Base-by-base conservation (phyloP, 2,888 invertebrate genomes). In the Temnothorax ravouxi region DNA sequence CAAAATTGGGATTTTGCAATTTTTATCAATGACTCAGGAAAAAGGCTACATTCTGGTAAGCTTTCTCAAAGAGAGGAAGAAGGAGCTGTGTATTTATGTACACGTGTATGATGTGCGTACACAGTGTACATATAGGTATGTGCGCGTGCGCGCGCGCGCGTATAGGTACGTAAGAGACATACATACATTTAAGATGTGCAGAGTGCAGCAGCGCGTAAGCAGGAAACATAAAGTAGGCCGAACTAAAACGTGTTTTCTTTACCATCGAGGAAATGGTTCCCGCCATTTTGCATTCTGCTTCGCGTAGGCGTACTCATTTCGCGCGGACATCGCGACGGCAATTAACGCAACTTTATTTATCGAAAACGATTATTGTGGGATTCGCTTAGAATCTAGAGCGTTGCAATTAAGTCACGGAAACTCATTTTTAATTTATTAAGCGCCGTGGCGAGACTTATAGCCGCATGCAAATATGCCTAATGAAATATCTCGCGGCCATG, bases 261-360 rank as follows among this genome's bases (percentile, higher is more conserved):
- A 9, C 75, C 38, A 52, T 47, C 74, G 52, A 41, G 79, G 29
- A 29, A 3, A 29, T 29, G 29, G 41, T 29, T 77, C 8, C 21
- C n/a, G 61, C 61, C 77, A 77, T 62, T 81, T 79, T 81, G 52
- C 52, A 81, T 79, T 62, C 52, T n/a, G 13, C 8, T 34, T 59
- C 13, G 81, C 52, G 79, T 81, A 62, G 79, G 79, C 80, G 81
- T 64, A 62, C 21, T 81, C 41, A 81, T 81, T 64, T 77, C 62
- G 15, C 80, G 81, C 54, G 41, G 38, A 77, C 81, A 15, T 47
- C n/a, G 25, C 77, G 25, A 25, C 9, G 29, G 80, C 21, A 81
- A 81, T 81, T 81, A 81, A n/a, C 29, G 21, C 62, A 34, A 44
- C 52, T 62, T 79, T 54, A 81, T 81, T 81, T 81, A 81, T 81